Evolutionary conservation across 2,797 vertebrate genomes (phyloP).

Genomic region (Gallinago stenura): DNA sequence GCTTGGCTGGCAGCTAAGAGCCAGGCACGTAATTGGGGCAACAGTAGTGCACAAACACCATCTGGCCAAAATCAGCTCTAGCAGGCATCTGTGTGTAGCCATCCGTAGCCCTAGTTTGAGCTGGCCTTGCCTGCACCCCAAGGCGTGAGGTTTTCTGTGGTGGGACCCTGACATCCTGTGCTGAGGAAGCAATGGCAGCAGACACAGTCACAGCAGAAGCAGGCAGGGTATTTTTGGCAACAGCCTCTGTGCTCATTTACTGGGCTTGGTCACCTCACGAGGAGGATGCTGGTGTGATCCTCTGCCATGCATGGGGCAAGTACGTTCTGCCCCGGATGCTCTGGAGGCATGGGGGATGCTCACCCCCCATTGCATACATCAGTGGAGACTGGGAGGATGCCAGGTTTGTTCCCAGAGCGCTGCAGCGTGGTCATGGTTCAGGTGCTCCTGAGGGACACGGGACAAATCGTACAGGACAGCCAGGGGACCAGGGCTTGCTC

Average conservation of each 20-base stretch:
- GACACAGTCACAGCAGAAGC: neutral
- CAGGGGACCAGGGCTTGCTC: neutral
- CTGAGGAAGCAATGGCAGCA: neutral
- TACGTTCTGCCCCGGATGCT: neutral
- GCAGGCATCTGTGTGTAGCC: neutral
- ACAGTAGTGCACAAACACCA: slow-evolving; percentile 31
- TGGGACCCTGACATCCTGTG: neutral
- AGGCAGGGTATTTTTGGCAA: neutral
- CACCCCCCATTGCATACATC: neutral
- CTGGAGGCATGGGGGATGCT: neutral
- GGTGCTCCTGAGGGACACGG: neutral
- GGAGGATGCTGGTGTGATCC: neutral
- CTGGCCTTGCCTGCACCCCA: neutral
- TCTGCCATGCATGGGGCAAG: neutral
- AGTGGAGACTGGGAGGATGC: neutral
- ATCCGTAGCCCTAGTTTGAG: neutral
- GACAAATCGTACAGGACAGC: neutral
- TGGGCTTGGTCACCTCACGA: neutral
- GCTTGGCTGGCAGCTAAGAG: slow-evolving; percentile 40
- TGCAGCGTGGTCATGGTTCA: neutral
- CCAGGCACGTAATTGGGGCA: slow-evolving; percentile 19
- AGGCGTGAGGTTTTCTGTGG: neutral
- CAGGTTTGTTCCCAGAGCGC: neutral
- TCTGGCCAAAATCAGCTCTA: slow-evolving; percentile 25
- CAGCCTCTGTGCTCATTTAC: neutral